Base-by-base conservation (phyloP, 2,888 invertebrate species). In the Saturnia japonica region DNA sequence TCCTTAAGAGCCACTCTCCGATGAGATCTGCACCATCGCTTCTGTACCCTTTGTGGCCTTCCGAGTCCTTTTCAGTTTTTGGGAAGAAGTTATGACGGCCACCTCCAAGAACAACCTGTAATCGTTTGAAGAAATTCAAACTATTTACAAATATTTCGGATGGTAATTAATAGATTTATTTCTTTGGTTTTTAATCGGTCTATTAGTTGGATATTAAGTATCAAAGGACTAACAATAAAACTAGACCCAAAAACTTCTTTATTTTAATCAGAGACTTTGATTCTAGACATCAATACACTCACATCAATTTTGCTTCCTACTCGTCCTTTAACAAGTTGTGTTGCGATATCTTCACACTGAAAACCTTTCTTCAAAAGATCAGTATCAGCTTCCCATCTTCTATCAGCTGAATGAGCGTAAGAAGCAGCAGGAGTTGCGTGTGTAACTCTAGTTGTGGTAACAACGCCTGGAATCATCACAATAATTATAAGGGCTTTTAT, bases 361-460 rank as follows among this genome's bases (percentile, higher is more conserved):
- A 87, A 85, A 0, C 95, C 94, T 76, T 95, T 91, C 67, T 88
- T 86, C 0, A 91, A 88, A 1, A 96, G 84, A 68, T 96, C 95
- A 0, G 92, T 89, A 82, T 97, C 97, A 47, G 94, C 94, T 83
- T 97, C 97, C 97, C 97, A 97, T 70, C 95, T 93, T 22, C 97
- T 91, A 76, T 96, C 95, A 0, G 97, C 96, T 0, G 95, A 94
- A 81, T 97, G 96, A 0, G 97, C 97, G 82, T 96, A 97, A 0
- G 95, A 91, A 0, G 96, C 96, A 0, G 96, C 96, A 0, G 97
- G 97, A 0, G 97, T 96, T 0, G 97, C 97, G 81, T 97, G 97
- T 0, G 97, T 97, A 0, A 97, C 95, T 51, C 97, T 89, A 0
- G 97, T 96, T 0, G 96, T 97, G 0, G 97, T 98, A 0, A 97